A percentile compares a stretch with the other conserved stretches of the same genome.
Conservation (phyloP, 2,888 invertebrate species). For the Drosophila longiperda region DNA sequence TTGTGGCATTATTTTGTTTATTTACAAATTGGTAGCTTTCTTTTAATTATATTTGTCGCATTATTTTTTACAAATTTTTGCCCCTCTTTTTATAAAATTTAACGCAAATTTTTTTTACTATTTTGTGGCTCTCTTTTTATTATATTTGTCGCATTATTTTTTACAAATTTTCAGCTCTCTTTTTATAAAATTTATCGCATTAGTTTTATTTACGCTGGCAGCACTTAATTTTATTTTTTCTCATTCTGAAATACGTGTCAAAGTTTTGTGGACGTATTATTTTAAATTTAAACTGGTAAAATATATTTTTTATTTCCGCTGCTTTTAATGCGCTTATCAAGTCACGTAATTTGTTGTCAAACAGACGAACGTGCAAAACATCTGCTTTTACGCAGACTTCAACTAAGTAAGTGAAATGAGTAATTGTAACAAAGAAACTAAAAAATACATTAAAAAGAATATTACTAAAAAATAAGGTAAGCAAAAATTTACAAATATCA, state of each 20-base stretch:
- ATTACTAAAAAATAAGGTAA: no score
- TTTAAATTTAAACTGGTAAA: background rate
- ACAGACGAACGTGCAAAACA: constrained; percentile 66
- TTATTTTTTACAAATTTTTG: background rate
- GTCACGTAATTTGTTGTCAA: constrained; percentile 67
- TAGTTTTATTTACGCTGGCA: constrained; percentile 18
- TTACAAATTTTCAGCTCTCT: background rate
- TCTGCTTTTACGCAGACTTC: constrained; percentile 26
- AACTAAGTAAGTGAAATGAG: constrained; percentile 27
- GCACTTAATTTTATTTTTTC: constrained; percentile 5
- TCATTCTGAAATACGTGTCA: constrained; percentile 44
- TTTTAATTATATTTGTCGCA: background rate
- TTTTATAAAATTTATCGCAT: background rate
- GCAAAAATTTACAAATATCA: no score
- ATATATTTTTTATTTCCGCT: constrained; percentile 16
- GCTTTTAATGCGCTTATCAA: constrained; percentile 49
- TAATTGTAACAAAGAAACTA: constrained; percentile 5
- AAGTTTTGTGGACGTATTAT: constrained; percentile 20
- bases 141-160: constrained; percentile 1
- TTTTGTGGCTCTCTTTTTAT: no score
- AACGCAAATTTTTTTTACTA: no score
- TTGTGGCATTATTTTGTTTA: background rate
- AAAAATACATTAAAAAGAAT: no score
- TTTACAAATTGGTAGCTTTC: no score
- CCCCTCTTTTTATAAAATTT: background rate